Percentiles rank a stretch among this genome's conserved stretches.
These are phyloP conservation scores for Bradypodion ventrale DNA, from an alignment of 2,797 vertebrate genomes.

Conservation along the genomic window DNA sequence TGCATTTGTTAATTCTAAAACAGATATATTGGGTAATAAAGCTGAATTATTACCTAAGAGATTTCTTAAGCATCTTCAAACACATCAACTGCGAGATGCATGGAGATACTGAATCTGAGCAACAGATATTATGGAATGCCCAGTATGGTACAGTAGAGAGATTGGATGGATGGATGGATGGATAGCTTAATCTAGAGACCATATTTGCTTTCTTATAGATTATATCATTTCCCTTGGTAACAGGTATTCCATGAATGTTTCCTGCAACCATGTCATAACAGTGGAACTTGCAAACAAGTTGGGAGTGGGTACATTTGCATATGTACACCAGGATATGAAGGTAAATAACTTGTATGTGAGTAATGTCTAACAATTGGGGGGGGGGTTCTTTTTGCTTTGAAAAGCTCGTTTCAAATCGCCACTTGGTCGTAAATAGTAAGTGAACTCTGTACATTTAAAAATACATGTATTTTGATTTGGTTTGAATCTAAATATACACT, in stretches of 20 bases:
- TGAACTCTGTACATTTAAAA: not conserved
- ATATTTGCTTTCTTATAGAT: not conserved
- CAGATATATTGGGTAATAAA: too few relatives aligned
- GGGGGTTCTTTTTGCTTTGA: not conserved
- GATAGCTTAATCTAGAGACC: not conserved
- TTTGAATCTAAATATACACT: not conserved
- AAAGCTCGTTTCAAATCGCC: not conserved
- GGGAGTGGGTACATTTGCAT: slow-evolving; percentile 92
- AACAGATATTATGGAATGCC: too few relatives aligned
- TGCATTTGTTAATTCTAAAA: too few relatives aligned
- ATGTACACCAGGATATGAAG: slow-evolving; percentile 91
- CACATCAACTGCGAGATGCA: too few relatives aligned
- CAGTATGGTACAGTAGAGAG: too few relatives aligned
- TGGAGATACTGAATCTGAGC: too few relatives aligned
- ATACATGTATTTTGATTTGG: not conserved
- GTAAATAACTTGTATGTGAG: slow-evolving; percentile 69
- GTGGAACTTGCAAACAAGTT: slow-evolving; percentile 92
- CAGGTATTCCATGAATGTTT: slow-evolving; percentile 98
- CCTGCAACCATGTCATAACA: slow-evolving; percentile 91
- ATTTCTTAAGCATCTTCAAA: too few relatives aligned
- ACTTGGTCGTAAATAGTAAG: not conserved
- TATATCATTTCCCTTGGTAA: slow-evolving; percentile 37
- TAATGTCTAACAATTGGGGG: not conserved
- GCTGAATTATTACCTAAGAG: too few relatives aligned
- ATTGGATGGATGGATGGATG: too few relatives aligned